Evolutionary conservation across 2,888 invertebrate genomes (phyloP), one percentile per base, ranked within the genome.

Genomic region (Asteroscopus sphinx): DNA sequence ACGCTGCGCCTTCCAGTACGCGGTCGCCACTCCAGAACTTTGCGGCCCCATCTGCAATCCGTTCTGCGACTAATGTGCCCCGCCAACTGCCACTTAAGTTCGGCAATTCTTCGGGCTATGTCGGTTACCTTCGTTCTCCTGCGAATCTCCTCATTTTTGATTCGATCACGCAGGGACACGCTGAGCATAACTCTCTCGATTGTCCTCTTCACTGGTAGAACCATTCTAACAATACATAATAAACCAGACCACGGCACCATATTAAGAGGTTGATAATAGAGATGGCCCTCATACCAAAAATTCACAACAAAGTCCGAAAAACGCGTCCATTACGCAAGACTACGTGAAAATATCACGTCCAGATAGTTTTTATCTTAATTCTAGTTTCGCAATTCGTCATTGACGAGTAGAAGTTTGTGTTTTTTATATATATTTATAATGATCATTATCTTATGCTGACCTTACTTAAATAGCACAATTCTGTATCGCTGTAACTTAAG

Each of bases 331-430:
- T 77, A 77, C 78, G 80, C 76, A 83, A 83, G 70, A 64, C 57
- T 76, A 82, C 85, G 85, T 82, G 83, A 83, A 83, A 81, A 83
- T 76, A 73, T 68, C 56, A 68, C 57, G 68, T 80, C 75, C 72
- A 72, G 73, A 68, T 72, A 74, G 76, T 81, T 83, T 81, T 83
- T 81, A 81, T 79, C 76, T 69, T 61, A 68, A 73, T 58, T 84
- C 82, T 86, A 81, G 82, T 88, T 87, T 86, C 80, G 76, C 76
- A 87, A 88, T 76, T 79, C 70, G 87, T 80, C 87, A 88, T 87
- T 88, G 88, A 86, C 79, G 77, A 74, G 80, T 78, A 77, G 82
- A 81, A 82, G 85, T 82, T 74, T 73, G 68, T 47, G 66, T 66
- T 66, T 67, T 76, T 82, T 78, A 30, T 67, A 65, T 81, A 67